Evolutionary conservation across 2,797 vertebrate genomes (phyloP).

Genomic region (Myripristis jacobus): DNA sequence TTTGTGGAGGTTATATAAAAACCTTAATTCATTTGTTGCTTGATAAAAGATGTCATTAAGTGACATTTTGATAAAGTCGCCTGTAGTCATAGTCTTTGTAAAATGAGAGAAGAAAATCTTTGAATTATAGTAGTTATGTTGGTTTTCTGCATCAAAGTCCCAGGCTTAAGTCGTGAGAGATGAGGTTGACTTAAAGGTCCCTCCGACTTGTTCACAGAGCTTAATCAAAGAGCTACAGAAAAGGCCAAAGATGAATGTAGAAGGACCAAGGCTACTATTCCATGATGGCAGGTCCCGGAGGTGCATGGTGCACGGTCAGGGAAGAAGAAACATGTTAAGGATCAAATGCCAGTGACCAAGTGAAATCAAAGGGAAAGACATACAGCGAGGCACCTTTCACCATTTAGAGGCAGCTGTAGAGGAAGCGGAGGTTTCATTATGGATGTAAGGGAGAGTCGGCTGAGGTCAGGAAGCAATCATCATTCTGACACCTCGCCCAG

Average conservation of each 20-base stretch:
- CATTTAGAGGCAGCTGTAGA: conserved; percentile 80
- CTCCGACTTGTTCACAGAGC: conserved; percentile 60
- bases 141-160: conserved; percentile 64
- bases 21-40: background rate
- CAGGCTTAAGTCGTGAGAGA: conserved; percentile 39
- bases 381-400: conserved; percentile 73
- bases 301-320: conserved; percentile 61
- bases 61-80: conserved; percentile 5
- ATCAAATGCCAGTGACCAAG: conserved; percentile 82
- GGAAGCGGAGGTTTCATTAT: conserved; percentile 79
- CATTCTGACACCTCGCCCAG: conserved; percentile 80
- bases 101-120: conserved; percentile 19
- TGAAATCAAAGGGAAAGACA: conserved; percentile 80
- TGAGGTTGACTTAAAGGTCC: conserved; percentile 60
- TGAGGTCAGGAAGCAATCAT: conserved; percentile 85
- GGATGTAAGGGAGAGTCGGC: conserved; percentile 80
- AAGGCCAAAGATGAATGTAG: conserved; percentile 57
- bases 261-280: conserved; percentile 36
- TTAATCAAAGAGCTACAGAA: conserved; percentile 74
- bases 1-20: background rate
- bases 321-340: conserved; percentile 71
- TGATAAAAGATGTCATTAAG: background rate
- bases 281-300: conserved; percentile 64
- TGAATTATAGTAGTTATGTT: conserved; percentile 43
- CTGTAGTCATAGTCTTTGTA: background rate